Evolutionary conservation across 2,797 vertebrate species (phyloP).

Genomic region (Rhyacichthys aspro): DNA sequence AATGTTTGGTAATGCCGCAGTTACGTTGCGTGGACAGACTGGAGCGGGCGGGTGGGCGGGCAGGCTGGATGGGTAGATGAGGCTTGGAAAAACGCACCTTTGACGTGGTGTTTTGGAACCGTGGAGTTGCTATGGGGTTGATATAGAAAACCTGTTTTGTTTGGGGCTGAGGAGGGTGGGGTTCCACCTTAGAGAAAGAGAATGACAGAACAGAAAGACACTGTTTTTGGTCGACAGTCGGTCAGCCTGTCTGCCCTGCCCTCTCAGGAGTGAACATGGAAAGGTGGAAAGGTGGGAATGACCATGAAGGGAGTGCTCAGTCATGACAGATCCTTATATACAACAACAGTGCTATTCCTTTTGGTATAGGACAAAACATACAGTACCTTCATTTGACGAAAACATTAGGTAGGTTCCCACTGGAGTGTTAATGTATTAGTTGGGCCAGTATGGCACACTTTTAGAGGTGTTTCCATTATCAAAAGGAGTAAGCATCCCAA

Average conservation of each 20-base stretch:
- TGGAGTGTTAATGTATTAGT: not conserved
- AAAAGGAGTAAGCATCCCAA: too few relatives aligned
- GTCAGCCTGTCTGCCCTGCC: constrained; percentile 73
- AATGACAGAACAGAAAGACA: constrained; percentile 79
- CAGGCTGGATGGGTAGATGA: constrained; percentile 78
- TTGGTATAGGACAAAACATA: constrained; percentile 8
- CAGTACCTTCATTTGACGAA: constrained; percentile 16
- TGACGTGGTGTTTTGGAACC: constrained; percentile 85
- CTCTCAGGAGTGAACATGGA: constrained; percentile 72
- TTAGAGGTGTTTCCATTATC: not conserved
- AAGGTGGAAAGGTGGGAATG: constrained; percentile 71
- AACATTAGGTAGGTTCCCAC: not conserved
- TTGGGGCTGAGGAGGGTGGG: constrained; percentile 86
- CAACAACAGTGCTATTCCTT: constrained; percentile 28
- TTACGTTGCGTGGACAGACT: constrained; percentile 68
- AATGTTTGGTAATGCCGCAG: constrained; percentile 69
- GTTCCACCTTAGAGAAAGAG: constrained; percentile 85
- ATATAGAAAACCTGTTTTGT: constrained; percentile 90
- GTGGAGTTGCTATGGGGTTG: constrained; percentile 87
- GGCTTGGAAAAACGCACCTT: constrained; percentile 83
- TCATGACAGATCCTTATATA: constrained; percentile 36
- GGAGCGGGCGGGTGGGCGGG: constrained; percentile 67
- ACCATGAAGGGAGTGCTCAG: constrained; percentile 54
- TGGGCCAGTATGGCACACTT: not conserved
- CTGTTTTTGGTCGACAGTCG: constrained; percentile 73